Base-by-base conservation (phyloP, 2,888 invertebrate species). In the Nomada fabriciana region DNA sequence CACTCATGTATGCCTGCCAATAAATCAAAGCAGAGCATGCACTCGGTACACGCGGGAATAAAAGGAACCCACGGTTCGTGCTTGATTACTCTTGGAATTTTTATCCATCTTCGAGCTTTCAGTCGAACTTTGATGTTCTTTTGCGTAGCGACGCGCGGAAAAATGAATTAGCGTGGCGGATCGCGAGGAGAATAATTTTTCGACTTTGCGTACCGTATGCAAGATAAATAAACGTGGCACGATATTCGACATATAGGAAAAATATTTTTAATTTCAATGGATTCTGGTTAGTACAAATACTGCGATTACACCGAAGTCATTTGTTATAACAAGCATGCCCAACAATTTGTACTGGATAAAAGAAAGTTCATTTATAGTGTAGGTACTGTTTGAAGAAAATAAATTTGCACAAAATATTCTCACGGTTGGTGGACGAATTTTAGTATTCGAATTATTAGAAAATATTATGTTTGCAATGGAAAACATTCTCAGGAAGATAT, bases 131-230 rank as follows among this genome's bases (percentile, higher is more conserved):
- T 75, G 65, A 75, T 69, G 59, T 29, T 63, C 64, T 53, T 36
- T 69, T 57, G 52, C 53, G 52, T 2, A 53, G 43, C 74, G 52
- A 55, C 53, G 20, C 74, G 59, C 20, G 77, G 53, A 18, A 72
- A 72, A 52, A 29, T 64, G 71, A 77, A 67, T 77, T 72, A 67
- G 72, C 67, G 67, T 55, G 59, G 42, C 43, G 20, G 13, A 13
- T 18, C 50, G 47, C 13, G 53, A 59, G 50, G 43, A 36, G 57
- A 50, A 59, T 69, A 74, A 69, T 50, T 43, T 47, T 57, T 61
- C 52, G 52, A 55, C 18, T 36, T 72, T 20, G 50, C 23, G 1
- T n/a, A 42, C 7, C 61, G 72, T 29, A 57, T 57, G 47, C 36
- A 67, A 15, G 42, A n/a, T 15, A 64, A 47, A 47, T 47, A 59